Conservation (phyloP, 2,888 invertebrate species). For the Apoda limacodes region DNA sequence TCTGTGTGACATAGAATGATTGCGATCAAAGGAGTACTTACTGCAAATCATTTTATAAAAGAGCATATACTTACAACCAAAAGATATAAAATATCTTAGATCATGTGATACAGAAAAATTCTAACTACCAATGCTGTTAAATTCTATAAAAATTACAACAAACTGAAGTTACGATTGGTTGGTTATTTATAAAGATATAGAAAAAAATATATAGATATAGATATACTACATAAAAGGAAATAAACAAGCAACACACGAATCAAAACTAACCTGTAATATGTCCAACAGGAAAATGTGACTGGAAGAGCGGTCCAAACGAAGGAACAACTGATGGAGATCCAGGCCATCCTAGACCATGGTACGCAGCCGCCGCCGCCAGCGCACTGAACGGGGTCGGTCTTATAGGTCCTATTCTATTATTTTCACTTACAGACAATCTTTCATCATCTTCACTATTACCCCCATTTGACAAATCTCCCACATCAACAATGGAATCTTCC, state of each 20-base stretch:
- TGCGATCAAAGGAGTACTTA: too few species aligned
- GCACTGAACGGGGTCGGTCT: conserved; percentile 83
- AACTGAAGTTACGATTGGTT: conserved; percentile 11
- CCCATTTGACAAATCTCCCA: conserved; percentile 79
- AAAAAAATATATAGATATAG: too few species aligned
- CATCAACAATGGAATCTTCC: conserved; percentile 79
- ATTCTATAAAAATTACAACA: too few species aligned
- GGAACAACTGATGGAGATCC: conserved; percentile 68
- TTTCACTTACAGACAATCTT: conserved; percentile 37
- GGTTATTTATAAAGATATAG: too few species aligned
- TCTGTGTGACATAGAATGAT: too few species aligned
- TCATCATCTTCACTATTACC: conserved; percentile 58
- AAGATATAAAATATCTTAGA: too few species aligned
- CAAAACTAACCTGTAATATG: conserved; percentile 52
- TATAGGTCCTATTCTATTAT: conserved; percentile 71
- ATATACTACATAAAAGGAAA: too few species aligned
- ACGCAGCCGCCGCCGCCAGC: conserved; percentile 66
- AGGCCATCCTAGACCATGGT: conserved; percentile 72
- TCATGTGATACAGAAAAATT: too few species aligned
- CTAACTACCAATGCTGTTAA: too few species aligned
- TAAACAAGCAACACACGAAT: too few species aligned
- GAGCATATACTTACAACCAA: too few species aligned
- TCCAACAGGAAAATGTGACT: conserved; percentile 71
- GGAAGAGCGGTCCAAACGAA: conserved; percentile 75
- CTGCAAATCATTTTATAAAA: too few species aligned